These are phyloP conservation scores for Falco cherrug DNA, from an alignment of 2,797 vertebrate species.

Conservation along the genomic window DNA sequence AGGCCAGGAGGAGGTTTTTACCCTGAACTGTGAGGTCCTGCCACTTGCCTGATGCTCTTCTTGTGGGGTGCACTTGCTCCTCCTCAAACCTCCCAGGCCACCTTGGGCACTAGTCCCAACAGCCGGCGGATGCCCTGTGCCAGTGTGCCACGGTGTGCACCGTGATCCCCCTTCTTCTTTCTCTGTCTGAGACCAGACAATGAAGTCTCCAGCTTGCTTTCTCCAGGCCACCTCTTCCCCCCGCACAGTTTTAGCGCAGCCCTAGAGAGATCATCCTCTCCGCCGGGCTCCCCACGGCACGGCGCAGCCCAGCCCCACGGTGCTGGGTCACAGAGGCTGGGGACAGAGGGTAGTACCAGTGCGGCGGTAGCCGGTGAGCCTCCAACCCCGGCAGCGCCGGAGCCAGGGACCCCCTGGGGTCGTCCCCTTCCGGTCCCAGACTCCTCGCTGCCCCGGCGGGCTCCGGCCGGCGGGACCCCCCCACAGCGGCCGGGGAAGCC, in stretches of 20 bases:
- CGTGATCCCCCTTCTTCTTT: fast-evolving
- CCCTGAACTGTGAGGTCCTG: background rate
- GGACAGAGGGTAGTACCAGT: too few relatives aligned
- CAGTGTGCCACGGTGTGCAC: fast-evolving
- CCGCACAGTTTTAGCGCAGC: fast-evolving
- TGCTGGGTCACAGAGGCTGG: too few relatives aligned
- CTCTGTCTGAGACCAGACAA: too few relatives aligned
- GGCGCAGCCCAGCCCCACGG: background rate
- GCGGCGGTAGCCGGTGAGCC: too few relatives aligned
- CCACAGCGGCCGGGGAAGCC: background rate
- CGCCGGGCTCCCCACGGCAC: fast-evolving
- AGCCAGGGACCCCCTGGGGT: too few relatives aligned
- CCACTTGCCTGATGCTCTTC: background rate
- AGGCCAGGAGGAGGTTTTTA: background rate
- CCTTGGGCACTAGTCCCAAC: background rate
- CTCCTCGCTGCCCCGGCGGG: too few relatives aligned
- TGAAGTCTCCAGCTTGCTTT: fast-evolving
- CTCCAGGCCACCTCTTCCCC: fast-evolving
- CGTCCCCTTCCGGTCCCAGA: too few relatives aligned
- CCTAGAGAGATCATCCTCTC: background rate
- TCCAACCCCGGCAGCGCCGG: too few relatives aligned
- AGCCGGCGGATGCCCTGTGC: fast-evolving
- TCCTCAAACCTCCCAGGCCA: too few relatives aligned
- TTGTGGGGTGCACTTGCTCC: background rate
- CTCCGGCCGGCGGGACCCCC: too few relatives aligned